Conservation (phyloP, 2,888 invertebrate genomes). For the Drosophila glabriapex region DNA sequence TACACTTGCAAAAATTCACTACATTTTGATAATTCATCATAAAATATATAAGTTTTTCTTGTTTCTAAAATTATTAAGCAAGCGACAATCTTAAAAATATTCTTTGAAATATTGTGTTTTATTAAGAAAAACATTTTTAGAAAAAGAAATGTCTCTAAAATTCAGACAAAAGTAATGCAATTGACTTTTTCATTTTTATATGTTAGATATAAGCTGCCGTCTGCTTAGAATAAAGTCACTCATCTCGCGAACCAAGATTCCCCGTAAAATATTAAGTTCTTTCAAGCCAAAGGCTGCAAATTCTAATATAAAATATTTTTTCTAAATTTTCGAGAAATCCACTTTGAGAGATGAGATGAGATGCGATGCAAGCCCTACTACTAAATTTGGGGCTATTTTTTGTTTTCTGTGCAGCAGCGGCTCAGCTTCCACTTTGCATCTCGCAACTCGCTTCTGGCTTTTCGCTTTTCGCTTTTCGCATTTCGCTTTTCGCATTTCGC, state of each 20-base stretch:
- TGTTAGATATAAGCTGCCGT: no score
- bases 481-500: conserved; percentile 6
- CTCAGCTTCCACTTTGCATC: conserved; percentile 53
- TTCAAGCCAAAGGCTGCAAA: no score
- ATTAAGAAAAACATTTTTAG: background rate
- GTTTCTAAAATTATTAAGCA: background rate
- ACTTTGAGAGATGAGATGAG: no score
- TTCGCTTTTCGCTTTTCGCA: background rate
- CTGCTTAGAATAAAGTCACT: no score
- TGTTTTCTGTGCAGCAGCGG: conserved; percentile 10
- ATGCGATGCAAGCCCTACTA: background rate
- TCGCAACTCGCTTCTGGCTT: background rate
- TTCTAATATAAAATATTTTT: no score
- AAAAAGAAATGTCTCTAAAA: background rate
- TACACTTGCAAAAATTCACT: background rate
- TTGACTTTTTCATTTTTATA: no score
- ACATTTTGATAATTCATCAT: background rate
- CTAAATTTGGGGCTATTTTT: background rate
- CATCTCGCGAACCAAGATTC: background rate
- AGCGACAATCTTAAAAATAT: background rate
- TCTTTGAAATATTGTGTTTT: background rate
- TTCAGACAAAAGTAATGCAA: background rate
- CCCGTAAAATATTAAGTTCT: background rate
- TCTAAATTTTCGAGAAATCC: background rate
- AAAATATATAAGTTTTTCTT: background rate